Base-by-base conservation (phyloP, 2,888 invertebrate species). In the Hemicrepidius hirtus region DNA sequence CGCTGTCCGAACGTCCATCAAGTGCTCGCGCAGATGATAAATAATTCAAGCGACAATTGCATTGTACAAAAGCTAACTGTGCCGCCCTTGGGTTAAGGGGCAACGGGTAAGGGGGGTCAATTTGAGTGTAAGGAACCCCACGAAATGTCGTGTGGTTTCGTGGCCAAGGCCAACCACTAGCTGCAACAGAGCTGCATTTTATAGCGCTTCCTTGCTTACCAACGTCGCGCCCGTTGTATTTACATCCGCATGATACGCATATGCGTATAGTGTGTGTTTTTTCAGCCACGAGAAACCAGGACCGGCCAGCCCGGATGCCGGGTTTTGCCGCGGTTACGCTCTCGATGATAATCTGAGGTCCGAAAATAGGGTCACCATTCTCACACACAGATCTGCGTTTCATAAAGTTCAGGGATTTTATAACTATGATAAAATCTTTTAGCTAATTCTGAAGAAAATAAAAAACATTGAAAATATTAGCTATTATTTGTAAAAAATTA, bases 101-200 rank as follows among this genome's bases (percentile, higher is more conserved):
- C 16, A 53, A 63, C 32, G 78, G 70, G 70, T 59, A 41, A 46
- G 64, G 70, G 74, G 78, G 77, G 75, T 32, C 44, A 70, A 69
- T 68, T 73, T 70, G 75, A 77, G 81, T 80, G 80, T 80, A 80
- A 81, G 76, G 77, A 80, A 81, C 81, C 80, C 80, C 78, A 81
- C 73, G 80, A 80, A 81, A 80, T 81, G 82, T 82, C 80, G 80
- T 79, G 81, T 81, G 80, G 78, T 81, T 81, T 82, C 72, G 81
- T 82, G 83, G 83, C 82, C 84, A 84, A 84, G 84, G 84, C 82
- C 83, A 82, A 82, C 83, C 80, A 83, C 82, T 81, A 76, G 75
- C 76, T 81, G 79, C 77, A 78, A 74, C 76, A 74, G 79, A 80
- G 79, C 79, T 80, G 82, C 81, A 82, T 83, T 83, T 83, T 83